Percentiles rank a stretch among this genome's conserved stretches.
Evolutionary conservation across 2,113 vertebrate genomes (phyloP).

Genomic region (Callithrix jacchus): DNA sequence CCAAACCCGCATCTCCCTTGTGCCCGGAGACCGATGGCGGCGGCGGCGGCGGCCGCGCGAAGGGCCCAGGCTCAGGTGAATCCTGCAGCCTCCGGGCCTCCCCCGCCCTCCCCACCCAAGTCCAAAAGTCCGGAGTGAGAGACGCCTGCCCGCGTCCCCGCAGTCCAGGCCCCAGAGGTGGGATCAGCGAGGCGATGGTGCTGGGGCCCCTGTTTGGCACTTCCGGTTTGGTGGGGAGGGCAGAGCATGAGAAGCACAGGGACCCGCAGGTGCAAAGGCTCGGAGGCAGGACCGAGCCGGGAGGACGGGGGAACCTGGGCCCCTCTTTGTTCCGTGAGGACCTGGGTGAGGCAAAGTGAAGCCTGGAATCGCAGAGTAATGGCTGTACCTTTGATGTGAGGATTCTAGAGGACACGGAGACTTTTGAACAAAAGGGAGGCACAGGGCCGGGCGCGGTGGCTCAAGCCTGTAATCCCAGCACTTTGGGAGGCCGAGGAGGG

Average conservation of each 20-base stretch:
- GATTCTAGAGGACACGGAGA: background rate
- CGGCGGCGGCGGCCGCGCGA: too few species aligned
- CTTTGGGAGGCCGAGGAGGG: too few species aligned
- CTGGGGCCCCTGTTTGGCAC: background rate
- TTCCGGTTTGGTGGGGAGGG: too few species aligned
- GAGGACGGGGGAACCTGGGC: background rate
- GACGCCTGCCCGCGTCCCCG: background rate
- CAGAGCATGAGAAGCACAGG: background rate
- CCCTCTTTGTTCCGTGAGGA: background rate
- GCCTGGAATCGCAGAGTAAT: too few species aligned
- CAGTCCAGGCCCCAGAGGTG: background rate
- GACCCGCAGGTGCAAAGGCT: rapidly evolving
- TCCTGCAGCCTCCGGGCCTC: too few species aligned
- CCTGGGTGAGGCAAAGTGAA: background rate
- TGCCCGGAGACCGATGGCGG: too few species aligned
- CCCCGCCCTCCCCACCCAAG: too few species aligned
- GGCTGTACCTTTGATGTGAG: background rate
- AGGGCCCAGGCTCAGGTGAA: too few species aligned
- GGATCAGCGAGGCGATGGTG: background rate
- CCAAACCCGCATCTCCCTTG: background rate
- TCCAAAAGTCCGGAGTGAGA: background rate
- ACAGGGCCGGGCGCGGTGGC: too few species aligned
- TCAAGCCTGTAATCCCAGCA: too few species aligned
- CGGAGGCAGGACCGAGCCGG: rapidly evolving
- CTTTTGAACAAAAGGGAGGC: background rate